Evolutionary conservation across 1,140 invertebrate species (phyloP).

Genomic region (Littorina saxatilis): DNA sequence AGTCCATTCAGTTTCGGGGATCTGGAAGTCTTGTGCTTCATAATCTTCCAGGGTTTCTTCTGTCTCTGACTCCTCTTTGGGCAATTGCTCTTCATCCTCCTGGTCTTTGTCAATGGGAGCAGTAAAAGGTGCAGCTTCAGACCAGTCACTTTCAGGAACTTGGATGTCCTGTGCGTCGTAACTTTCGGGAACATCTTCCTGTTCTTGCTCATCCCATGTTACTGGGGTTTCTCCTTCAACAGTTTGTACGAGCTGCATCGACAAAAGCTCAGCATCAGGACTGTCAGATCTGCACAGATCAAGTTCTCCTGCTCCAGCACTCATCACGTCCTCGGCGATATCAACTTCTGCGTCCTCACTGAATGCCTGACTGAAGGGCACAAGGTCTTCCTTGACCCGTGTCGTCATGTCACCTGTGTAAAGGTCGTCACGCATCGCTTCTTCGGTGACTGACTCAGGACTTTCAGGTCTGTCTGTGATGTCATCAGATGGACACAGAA

Average conservation of each 20-base stretch:
- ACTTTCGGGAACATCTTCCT: not conserved
- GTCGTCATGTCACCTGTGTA: not conserved
- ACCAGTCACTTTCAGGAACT: not conserved
- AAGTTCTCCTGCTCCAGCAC: not conserved
- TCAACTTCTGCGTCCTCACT: not conserved
- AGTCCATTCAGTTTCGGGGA: not conserved
- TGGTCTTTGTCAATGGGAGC: not conserved
- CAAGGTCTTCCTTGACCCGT: not conserved
- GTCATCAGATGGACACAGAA: not conserved
- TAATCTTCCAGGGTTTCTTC: not conserved
- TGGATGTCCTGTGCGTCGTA: not conserved
- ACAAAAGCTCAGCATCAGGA: not conserved
- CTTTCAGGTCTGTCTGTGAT: not conserved
- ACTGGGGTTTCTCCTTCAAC: not conserved
- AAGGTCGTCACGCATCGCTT: not conserved
- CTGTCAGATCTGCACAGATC: not conserved
- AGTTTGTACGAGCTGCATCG: not conserved
- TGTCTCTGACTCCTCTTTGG: not conserved
- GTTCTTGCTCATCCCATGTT: not conserved
- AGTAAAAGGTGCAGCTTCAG: not conserved
- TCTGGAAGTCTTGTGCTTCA: not conserved
- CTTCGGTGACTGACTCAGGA: not conserved
- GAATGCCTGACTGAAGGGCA: not conserved
- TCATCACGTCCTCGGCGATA: not conserved
- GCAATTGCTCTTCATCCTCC: not conserved